Evolutionary conservation across 2,888 invertebrate genomes (phyloP).

Genomic region (Rhabditoides inermis): DNA sequence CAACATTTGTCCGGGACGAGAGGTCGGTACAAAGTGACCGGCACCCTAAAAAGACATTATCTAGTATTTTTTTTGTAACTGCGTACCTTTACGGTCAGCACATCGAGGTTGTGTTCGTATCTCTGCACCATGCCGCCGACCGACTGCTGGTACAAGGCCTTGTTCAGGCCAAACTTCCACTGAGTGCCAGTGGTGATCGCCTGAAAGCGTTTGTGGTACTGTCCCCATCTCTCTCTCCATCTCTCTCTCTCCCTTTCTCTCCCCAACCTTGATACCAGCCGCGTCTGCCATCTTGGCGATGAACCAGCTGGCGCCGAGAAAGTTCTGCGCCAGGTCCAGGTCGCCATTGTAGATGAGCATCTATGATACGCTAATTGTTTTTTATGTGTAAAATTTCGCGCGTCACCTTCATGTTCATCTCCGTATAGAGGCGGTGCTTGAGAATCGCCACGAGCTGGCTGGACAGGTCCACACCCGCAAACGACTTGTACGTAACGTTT

Average conservation of each 20-base stretch:
- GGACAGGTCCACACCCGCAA: constrained; percentile 12
- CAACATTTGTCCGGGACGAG: constrained; percentile 19
- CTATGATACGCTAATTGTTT: neutral
- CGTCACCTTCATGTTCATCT: constrained; percentile 7
- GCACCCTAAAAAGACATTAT: constrained; percentile 20
- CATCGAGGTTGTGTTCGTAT: no score
- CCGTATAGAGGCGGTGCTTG: constrained; percentile 10
- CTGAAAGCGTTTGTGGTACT: no score
- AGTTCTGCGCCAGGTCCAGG: constrained; percentile 22
- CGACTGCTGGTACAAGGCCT: no score
- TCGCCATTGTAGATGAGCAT: constrained; percentile 39
- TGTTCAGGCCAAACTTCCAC: no score
- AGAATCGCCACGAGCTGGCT: constrained; percentile 11
- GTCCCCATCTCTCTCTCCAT: no score
- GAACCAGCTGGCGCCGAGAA: constrained; percentile 32
- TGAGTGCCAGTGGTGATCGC: no score
- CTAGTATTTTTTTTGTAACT: no score
- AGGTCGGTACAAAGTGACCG: constrained; percentile 21
- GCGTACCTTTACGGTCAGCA: no score
- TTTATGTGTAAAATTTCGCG: neutral
- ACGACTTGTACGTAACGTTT: constrained; percentile 5
- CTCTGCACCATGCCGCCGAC: no score
- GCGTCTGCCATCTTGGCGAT: no score
- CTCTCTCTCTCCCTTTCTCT: no score
- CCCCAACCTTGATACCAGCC: no score